phyloP scores from a whole-genome alignment of 2,888 invertebrate species.

The Drosophila robusta region DNA sequence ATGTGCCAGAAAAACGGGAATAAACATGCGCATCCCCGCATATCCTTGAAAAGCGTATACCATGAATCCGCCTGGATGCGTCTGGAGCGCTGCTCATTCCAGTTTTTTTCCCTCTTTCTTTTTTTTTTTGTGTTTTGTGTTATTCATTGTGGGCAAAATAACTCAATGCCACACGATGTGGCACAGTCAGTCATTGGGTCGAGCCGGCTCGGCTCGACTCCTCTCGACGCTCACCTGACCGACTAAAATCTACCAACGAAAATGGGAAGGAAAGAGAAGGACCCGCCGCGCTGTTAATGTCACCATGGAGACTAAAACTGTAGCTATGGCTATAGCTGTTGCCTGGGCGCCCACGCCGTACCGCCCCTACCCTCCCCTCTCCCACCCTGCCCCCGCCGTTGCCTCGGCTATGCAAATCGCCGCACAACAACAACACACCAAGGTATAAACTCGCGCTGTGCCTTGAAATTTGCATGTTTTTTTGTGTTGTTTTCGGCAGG shows the following conservation, averaged over 20 bases:
- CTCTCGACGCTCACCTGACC: conserved; percentile 58
- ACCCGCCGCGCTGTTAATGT: conserved; percentile 61
- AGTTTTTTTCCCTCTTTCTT: conserved; percentile 35
- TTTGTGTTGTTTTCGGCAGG: conserved; percentile 23
- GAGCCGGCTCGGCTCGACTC: conserved; percentile 35
- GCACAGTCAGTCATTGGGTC: conserved; percentile 58
- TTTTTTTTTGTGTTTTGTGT: conserved; percentile 7
- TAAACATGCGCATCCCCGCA: conserved; percentile 77
- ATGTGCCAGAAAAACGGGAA: conserved; percentile 67
- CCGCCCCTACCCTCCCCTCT: too few relatives aligned
- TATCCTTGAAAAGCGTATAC: conserved; percentile 68
- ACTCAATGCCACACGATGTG: conserved; percentile 64
- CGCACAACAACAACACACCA: conserved; percentile 63
- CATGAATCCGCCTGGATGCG: conserved; percentile 52
- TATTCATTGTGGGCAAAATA: conserved; percentile 60
- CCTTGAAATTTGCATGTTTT: conserved; percentile 70
- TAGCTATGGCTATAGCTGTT: conserved; percentile 15
- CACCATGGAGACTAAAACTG: conserved; percentile 67
- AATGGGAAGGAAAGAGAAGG: not conserved
- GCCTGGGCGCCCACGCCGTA: conserved; percentile 9
- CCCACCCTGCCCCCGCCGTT: not conserved
- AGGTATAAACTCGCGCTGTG: conserved; percentile 62
- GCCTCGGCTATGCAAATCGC: conserved; percentile 70
- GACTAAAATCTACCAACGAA: conserved; percentile 37
- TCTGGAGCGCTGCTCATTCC: conserved; percentile 59